These are phyloP conservation scores for Acanthoscelides obtectus DNA, from an alignment of 2,888 invertebrate species.

Conservation along the genomic window DNA sequence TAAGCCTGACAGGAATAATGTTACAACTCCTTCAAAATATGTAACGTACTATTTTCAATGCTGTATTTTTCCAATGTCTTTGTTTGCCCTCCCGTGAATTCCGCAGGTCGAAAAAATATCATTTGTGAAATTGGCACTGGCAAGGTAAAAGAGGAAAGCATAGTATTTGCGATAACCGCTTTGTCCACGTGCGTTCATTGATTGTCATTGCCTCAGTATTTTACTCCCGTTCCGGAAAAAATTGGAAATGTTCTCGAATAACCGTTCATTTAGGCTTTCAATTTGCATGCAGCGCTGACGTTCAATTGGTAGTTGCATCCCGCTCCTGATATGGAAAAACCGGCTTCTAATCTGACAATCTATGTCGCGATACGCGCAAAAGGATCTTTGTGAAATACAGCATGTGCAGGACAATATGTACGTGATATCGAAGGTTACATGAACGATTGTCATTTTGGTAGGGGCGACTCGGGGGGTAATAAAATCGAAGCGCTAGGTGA, in stretches of 20 bases:
- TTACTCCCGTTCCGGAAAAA: background rate
- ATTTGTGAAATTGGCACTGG: background rate
- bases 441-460: too few relatives aligned
- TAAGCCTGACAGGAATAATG: too few relatives aligned
- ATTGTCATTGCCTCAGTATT: background rate
- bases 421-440: too few relatives aligned
- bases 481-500: too few relatives aligned
- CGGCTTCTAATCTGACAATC: background rate
- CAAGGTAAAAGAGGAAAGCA: background rate
- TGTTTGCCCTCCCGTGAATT: too few relatives aligned
- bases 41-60: too few relatives aligned
- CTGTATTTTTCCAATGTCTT: too few relatives aligned
- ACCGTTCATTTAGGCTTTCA: background rate
- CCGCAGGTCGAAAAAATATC: too few relatives aligned
- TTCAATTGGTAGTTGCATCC: background rate
- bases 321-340: background rate
- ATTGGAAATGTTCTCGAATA: background rate
- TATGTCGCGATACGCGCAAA: background rate
- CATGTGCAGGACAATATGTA: background rate
- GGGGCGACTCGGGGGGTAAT: too few relatives aligned
- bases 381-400: background rate
- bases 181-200: background rate
- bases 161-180: background rate
- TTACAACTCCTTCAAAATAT: too few relatives aligned
- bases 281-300: background rate